phyloP scores from a whole-genome alignment of 2,113 vertebrate species.

The Dryoscopus gambensis region DNA sequence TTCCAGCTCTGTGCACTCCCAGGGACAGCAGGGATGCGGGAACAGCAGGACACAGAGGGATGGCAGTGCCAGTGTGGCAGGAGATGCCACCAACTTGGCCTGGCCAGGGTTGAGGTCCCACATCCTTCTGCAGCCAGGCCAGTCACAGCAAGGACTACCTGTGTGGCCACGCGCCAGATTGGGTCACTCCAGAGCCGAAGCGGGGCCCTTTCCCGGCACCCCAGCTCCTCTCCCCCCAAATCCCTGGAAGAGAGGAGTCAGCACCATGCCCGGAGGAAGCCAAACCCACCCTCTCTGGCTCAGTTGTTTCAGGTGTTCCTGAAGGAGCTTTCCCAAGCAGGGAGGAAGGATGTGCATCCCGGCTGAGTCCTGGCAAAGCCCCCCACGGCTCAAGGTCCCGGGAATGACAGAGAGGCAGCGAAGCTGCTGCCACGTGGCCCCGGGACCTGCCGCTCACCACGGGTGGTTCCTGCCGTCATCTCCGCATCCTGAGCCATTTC shows the following conservation, averaged over 20 bases:
- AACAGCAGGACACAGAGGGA: not conserved
- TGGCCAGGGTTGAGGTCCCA: fast-evolving
- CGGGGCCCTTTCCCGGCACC: not conserved
- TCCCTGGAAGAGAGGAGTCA: not conserved
- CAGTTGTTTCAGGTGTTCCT: fast-evolving
- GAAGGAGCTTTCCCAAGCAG: not conserved
- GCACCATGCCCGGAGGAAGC: fast-evolving
- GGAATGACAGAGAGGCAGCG: not conserved
- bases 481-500: not conserved
- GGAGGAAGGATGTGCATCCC: not conserved
- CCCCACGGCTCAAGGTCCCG: fast-evolving
- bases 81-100: not conserved
- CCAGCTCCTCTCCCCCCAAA: not conserved
- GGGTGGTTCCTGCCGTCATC: not conserved
- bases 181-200: not conserved
- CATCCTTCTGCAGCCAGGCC: not conserved
- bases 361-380: not conserved
- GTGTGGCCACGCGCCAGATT: fast-evolving
- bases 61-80: fast-evolving
- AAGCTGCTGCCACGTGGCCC: not conserved
- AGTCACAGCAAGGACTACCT: not conserved
- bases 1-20: not conserved
- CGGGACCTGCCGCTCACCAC: not conserved
- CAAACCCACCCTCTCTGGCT: not conserved
- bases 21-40: not conserved